Evolutionary conservation across 2,888 invertebrate genomes (phyloP).

Genomic region (Bedellia somnulentella): DNA sequence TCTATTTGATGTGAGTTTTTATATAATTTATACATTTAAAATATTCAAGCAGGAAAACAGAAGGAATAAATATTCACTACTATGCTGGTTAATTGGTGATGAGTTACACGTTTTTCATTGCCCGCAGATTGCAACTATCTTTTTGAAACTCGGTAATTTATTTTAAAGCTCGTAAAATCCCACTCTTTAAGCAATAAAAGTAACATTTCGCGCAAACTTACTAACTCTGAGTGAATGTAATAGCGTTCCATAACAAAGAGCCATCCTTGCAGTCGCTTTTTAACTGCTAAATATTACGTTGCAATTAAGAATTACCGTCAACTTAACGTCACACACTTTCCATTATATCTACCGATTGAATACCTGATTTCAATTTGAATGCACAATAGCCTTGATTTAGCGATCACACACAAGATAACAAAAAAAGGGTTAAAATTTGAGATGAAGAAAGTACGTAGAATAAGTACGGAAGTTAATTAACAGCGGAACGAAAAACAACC

Average conservation of each 20-base stretch:
- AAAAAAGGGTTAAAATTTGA: no score
- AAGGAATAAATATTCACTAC: no score
- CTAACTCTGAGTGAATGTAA: conserved; percentile 29
- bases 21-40: no score
- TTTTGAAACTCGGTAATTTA: conserved; percentile 37
- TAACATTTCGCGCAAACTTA: conserved; percentile 47
- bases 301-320: conserved; percentile 35
- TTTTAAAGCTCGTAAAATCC: conserved; percentile 55
- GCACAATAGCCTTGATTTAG: no score
- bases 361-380: no score
- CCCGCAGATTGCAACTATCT: conserved; percentile 7
- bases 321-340: conserved; percentile 16
- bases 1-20: no score
- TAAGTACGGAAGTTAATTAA: conserved; percentile 61
- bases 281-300: conserved; percentile 26
- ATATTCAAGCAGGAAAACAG: no score
- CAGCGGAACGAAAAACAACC: conserved; percentile 62
- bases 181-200: conserved; percentile 52
- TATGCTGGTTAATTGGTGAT: no score
- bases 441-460: conserved; percentile 61
- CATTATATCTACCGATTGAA: no score
- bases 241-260: conserved; percentile 26
- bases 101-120: no score
- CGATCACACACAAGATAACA: no score
- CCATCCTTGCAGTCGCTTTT: conserved; percentile 27